Conservation (phyloP, 1,140 invertebrate species). For the Caenorhabditis latens region DNA sequence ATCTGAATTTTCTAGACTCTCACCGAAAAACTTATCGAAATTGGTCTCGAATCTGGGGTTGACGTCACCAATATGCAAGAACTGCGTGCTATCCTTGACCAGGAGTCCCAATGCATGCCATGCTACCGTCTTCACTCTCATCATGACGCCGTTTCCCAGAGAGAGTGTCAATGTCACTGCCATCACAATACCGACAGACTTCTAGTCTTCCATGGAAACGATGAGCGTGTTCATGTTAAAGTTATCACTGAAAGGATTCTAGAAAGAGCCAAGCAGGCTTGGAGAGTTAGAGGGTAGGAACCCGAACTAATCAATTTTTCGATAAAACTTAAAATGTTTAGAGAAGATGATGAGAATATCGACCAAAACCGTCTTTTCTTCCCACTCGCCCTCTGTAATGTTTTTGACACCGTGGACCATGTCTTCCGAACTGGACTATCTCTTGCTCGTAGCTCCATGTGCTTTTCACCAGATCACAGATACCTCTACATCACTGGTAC, state of each 20-base stretch:
- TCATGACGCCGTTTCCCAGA: background rate
- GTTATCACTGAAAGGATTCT: background rate
- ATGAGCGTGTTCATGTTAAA: background rate
- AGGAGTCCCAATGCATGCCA: conserved; percentile 32
- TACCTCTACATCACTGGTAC: conserved; percentile 14
- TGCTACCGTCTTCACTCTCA: conserved; percentile 34
- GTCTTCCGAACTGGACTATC: background rate
- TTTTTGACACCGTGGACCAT: conserved; percentile 26
- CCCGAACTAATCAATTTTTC: background rate
- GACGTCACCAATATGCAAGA: conserved; percentile 15
- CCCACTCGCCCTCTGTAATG: background rate
- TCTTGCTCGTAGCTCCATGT: background rate
- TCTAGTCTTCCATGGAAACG: conserved; percentile 2
- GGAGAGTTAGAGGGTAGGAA: background rate
- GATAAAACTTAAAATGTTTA: background rate
- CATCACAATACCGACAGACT: conserved; percentile 38
- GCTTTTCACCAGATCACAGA: conserved; percentile 5
- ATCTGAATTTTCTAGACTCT: background rate
- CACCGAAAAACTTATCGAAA: conserved; percentile 9
- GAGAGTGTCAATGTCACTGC: background rate
- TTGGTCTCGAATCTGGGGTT: conserved; percentile 4
- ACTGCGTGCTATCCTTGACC: background rate
- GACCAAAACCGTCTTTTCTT: background rate
- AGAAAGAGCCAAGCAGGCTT: background rate
- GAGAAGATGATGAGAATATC: background rate